Conservation (phyloP, 2,888 invertebrate genomes). For the Caradrina kadenii region DNA sequence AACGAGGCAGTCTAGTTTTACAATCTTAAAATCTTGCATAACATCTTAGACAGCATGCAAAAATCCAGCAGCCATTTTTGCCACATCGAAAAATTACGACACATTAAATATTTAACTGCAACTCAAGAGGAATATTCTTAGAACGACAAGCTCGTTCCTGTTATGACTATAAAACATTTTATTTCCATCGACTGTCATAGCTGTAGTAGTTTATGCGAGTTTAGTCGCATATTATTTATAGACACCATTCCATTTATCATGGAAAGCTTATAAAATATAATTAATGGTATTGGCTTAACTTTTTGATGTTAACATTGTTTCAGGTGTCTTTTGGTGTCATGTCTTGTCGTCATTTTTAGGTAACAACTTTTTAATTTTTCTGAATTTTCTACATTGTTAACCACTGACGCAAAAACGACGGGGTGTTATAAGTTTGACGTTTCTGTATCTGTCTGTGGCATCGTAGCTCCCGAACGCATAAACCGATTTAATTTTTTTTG, state of each 20-base stretch:
- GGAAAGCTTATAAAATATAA: conserved; percentile 59
- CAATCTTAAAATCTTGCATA: not conserved
- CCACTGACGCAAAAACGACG: no score
- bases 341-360: conserved; percentile 6
- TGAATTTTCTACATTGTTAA: no score
- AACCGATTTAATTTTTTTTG: no score
- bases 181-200: conserved; percentile 65
- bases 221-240: conserved; percentile 64
- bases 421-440: no score
- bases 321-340: conserved; percentile 23
- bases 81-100: conserved; percentile 15
- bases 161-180: conserved; percentile 65
- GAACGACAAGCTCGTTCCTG: conserved; percentile 56
- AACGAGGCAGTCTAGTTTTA: no score
- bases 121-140: conserved; percentile 52
- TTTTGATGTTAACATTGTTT: conserved; percentile 36
- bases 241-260: conserved; percentile 57
- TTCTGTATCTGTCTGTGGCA: no score
- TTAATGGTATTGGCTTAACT: conserved; percentile 42
- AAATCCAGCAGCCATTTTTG: conserved; percentile 17
- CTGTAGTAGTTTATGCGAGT: conserved; percentile 62
- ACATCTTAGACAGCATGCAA: conserved; percentile 13
- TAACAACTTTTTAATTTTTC: not conserved
- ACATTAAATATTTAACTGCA: conserved; percentile 49
- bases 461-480: no score